phyloP scores from a whole-genome alignment of 2,797 vertebrate species.

The Prunella strophiata region DNA sequence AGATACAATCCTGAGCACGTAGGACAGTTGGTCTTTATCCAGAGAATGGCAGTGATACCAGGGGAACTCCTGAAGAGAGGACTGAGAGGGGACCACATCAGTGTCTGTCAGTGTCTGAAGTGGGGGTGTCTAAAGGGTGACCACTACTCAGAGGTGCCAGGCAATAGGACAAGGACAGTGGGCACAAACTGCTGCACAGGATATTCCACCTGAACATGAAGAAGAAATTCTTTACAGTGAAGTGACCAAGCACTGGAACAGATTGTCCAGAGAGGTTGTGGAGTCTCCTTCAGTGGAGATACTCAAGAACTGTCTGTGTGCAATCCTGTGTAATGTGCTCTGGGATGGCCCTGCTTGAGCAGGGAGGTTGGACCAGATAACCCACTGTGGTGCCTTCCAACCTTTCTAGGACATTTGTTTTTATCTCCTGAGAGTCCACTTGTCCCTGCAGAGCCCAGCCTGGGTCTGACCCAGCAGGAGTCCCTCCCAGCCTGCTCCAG shows the following conservation, averaged over 20 bases:
- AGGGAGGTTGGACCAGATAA: neutral
- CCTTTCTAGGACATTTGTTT: neutral
- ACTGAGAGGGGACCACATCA: neutral
- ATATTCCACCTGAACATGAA: neutral
- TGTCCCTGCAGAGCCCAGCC: neutral
- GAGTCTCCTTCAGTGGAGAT: neutral
- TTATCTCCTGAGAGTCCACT: neutral
- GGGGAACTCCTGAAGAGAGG: neutral
- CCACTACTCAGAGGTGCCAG: neutral
- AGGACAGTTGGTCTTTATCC: neutral
- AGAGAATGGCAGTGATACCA: neutral
- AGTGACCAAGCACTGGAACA: neutral
- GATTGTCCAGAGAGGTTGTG: neutral
- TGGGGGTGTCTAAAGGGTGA: neutral
- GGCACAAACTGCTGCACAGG: neutral
- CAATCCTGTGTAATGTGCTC: neutral
- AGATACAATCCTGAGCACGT: neutral
- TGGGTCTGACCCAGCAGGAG: neutral
- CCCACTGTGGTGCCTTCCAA: neutral
- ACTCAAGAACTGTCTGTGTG: accelerated
- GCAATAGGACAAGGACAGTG: neutral
- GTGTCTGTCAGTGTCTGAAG: neutral
- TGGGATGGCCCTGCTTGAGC: neutral
- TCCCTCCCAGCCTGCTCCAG: neutral
- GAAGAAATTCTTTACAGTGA: neutral